A percentile compares a stretch with the other conserved stretches of the same genome.
phyloP scores from a whole-genome alignment of 2,888 invertebrate species.

The Agonopterix alstromeriana region DNA sequence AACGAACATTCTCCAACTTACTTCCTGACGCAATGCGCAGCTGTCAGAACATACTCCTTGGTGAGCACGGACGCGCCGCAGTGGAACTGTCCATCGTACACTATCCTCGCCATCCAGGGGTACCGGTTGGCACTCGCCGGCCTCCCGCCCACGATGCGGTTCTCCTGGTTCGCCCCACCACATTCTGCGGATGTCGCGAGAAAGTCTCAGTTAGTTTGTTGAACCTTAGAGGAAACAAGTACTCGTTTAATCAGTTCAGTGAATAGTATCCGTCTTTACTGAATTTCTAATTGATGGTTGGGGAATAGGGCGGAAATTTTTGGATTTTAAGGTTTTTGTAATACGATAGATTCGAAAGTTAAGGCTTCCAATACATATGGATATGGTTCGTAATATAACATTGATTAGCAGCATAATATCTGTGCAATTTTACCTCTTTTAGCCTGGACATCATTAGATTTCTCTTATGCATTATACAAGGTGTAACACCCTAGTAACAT shows the following conservation, averaged over 20 bases:
- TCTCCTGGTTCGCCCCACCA: slow-evolving; percentile 89
- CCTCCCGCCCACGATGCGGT: slow-evolving; percentile 89
- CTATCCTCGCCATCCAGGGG: slow-evolving; percentile 91
- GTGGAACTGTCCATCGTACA: slow-evolving; percentile 92
- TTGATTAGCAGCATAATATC: no score
- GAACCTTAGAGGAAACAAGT: slow-evolving; percentile 19
- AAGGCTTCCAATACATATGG: no score
- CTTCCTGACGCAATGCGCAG: slow-evolving; percentile 91
- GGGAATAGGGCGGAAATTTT: background rate
- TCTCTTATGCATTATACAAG: no score
- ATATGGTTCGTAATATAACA: no score
- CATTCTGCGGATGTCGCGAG: slow-evolving; percentile 78
- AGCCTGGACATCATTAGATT: no score
- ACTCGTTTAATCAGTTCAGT: no score
- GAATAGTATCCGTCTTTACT: no score
- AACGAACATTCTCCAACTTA: slow-evolving; percentile 39
- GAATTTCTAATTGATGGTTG: background rate
- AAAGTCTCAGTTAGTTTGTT: slow-evolving; percentile 41
- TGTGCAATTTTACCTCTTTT: no score
- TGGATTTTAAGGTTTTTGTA: no score
- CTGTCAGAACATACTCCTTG: slow-evolving; percentile 90
- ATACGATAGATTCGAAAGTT: no score
- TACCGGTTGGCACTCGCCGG: slow-evolving; percentile 89
- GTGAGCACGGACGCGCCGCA: slow-evolving; percentile 91
- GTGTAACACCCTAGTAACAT: no score